phyloP scores from a whole-genome alignment of 2,888 invertebrate genomes.

The Meganola albula region DNA sequence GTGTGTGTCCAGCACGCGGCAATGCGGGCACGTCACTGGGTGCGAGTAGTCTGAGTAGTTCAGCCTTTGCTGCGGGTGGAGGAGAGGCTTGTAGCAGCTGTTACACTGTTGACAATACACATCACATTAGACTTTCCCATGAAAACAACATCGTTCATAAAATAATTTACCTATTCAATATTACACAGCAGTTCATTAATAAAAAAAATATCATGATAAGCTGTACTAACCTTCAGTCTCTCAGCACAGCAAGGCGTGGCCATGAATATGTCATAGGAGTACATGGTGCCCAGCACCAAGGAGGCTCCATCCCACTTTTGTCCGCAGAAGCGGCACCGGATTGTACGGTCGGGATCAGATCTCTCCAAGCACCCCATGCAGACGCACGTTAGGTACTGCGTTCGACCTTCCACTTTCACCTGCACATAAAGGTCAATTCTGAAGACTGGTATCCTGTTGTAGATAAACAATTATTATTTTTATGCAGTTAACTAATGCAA shows the following conservation, averaged over 20 bases:
- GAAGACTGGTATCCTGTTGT: too few relatives aligned
- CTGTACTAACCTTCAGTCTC: constrained; percentile 86
- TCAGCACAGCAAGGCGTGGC: constrained; percentile 97
- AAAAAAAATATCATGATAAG: not conserved
- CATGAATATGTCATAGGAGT: constrained; percentile 98
- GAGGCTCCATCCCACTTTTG: constrained; percentile 95
- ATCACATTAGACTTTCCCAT: not conserved
- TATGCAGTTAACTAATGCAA: too few relatives aligned
- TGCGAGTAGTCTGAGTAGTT: constrained; percentile 98
- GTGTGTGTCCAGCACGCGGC: constrained; percentile 93
- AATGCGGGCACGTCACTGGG: constrained; percentile 93
- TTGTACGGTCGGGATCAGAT: constrained; percentile 83
- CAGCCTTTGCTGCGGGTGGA: constrained; percentile 90
- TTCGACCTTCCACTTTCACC: constrained; percentile 94
- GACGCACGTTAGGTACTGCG: constrained; percentile 93
- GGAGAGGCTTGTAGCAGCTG: constrained; percentile 91
- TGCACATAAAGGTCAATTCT: too few relatives aligned
- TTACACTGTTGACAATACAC: constrained; percentile 84
- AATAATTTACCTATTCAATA: too few relatives aligned
- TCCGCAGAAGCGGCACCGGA: constrained; percentile 90
- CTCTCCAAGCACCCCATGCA: constrained; percentile 97
- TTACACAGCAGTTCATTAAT: too few relatives aligned
- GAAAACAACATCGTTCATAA: not conserved
- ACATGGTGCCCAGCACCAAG: constrained; percentile 97
- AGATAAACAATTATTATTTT: too few relatives aligned